phyloP scores from a whole-genome alignment of 1,140 invertebrate species.

The Drosophila mayri region DNA sequence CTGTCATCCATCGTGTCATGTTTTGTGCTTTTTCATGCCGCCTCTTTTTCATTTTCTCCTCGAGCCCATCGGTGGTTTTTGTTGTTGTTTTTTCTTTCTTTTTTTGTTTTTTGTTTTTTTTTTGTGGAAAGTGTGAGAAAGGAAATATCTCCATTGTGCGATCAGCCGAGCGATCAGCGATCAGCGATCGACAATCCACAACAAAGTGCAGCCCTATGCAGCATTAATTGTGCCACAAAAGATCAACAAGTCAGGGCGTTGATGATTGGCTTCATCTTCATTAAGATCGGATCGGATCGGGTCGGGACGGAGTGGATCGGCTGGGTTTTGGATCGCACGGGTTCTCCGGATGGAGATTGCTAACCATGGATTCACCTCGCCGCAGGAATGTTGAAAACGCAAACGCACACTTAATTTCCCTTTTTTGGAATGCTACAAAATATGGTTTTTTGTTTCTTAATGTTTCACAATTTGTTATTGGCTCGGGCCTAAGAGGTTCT shows the following conservation, averaged over 20 bases:
- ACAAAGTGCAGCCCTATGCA: constrained; percentile 71
- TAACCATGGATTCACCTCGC: constrained; percentile 31
- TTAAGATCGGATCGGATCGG: constrained; percentile 40
- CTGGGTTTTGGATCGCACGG: constrained; percentile 20
- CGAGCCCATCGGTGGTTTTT: constrained; percentile 9
- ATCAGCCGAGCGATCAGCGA: constrained; percentile 59
- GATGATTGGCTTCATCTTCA: constrained; percentile 78
- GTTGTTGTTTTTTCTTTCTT: not conserved
- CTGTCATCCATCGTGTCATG: constrained; percentile 84
- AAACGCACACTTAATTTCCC: constrained; percentile 41
- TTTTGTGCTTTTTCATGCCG: constrained; percentile 83
- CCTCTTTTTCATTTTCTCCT: constrained; percentile 55
- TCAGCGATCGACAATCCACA: constrained; percentile 55
- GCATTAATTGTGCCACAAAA: constrained; percentile 70
- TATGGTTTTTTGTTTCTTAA: constrained; percentile 63
- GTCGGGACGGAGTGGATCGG: constrained; percentile 11
- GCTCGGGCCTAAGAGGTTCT: constrained; percentile 77
- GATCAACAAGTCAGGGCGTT: constrained; percentile 62
- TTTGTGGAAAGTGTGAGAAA: constrained; percentile 82
- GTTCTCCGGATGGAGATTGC: not conserved
- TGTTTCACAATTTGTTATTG: constrained; percentile 72
- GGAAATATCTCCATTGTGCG: constrained; percentile 81
- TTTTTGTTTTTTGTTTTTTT: constrained; percentile 41
- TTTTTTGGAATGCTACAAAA: constrained; percentile 25
- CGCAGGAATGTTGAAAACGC: constrained; percentile 64